Conservation (phyloP, 2,797 vertebrate species). For the Phalloptychus januarius region DNA sequence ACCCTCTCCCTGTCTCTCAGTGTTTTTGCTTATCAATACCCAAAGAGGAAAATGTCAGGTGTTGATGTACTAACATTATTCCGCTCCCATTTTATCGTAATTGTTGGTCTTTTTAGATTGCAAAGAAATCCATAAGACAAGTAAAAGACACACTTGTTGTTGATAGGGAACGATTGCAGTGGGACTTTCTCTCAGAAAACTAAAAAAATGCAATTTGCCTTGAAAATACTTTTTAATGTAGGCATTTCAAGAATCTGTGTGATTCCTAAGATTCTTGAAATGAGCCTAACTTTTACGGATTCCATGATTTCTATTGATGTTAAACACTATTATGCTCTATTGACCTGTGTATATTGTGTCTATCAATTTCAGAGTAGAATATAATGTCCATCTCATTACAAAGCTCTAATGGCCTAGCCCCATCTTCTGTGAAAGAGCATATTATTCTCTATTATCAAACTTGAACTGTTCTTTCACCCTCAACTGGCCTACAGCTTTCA, state of each 20-base stretch:
- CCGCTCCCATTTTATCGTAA: neutral
- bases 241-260: no score
- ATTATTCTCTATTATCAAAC: constrained; percentile 2
- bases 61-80: neutral
- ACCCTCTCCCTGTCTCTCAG: neutral
- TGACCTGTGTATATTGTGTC: neutral
- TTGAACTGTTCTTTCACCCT: neutral
- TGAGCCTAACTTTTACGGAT: neutral
- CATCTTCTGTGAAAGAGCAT: constrained; percentile 3
- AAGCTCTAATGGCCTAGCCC: neutral
- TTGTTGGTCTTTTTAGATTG: neutral
- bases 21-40: neutral
- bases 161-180: neutral
- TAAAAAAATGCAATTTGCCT: neutral
- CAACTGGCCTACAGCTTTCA: neutral
- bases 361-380: neutral
- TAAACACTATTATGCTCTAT: neutral
- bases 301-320: neutral
- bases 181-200: neutral
- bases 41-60: neutral
- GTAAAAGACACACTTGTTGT: neutral
- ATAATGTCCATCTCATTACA: neutral
- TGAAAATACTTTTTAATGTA: neutral
- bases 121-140: neutral
- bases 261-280: neutral